These are phyloP conservation scores for Cyanocitta stelleri DNA, from an alignment of 2,113 vertebrate species.

Conservation along the genomic window DNA sequence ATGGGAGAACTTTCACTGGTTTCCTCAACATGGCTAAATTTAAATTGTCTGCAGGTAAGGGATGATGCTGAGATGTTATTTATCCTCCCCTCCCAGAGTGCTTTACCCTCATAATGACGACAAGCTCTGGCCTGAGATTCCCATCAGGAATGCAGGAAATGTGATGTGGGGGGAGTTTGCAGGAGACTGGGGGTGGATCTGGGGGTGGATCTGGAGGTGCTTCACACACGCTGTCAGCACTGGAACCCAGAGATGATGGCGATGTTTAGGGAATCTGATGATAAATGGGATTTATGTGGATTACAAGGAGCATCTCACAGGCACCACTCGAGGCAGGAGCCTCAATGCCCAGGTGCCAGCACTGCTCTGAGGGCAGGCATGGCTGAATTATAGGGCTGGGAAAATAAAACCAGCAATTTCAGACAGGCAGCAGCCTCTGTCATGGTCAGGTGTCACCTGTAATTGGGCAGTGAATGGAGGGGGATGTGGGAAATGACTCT, in stretches of 20 bases:
- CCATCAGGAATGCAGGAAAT: neutral
- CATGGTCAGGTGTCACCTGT: accelerated
- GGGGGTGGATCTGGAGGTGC: neutral
- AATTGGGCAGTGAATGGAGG: neutral
- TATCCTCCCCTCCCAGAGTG: neutral
- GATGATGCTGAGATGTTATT: neutral
- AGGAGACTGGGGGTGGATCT: too few relatives aligned
- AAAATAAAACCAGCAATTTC: accelerated
- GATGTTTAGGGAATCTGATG: accelerated
- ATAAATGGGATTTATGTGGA: neutral
- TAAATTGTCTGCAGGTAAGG: neutral
- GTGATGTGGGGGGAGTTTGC: neutral
- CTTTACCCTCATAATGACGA: neutral
- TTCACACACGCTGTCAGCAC: accelerated
- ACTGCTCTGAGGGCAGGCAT: neutral
- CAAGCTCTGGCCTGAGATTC: accelerated
- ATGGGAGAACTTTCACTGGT: neutral
- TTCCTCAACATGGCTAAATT: neutral
- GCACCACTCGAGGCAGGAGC: neutral
- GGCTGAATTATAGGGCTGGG: neutral
- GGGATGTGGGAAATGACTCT: neutral
- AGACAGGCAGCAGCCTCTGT: neutral
- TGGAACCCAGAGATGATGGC: accelerated
- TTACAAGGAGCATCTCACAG: neutral
- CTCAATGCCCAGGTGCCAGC: neutral